Evolutionary conservation across 92 coral and sea anemone genomes (phyloP), one percentile per base, ranked within the genome.

Genomic region (Paramuricea clavata): DNA sequence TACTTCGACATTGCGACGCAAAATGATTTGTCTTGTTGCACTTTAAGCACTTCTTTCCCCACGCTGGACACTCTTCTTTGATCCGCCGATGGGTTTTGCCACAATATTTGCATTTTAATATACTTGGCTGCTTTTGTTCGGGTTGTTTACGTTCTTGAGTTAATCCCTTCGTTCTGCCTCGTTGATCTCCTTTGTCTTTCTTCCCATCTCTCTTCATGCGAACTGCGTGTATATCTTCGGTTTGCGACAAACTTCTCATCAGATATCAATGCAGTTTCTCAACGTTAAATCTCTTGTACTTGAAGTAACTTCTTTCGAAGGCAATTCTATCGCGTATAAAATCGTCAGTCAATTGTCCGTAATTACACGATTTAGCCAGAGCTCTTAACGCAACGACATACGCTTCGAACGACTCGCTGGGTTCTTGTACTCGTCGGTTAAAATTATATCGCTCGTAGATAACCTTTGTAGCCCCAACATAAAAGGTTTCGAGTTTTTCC

Each of bases 191-290:
- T 54, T n/a, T 54, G 23, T 54, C 13, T 54, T 17, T 68, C 32
- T 67, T 67, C 16, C 86, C 39, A 57, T 42, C 2, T 82, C 39
- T 36, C 79, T 69, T 56, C 33, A 52, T 82, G 54, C 47, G 49
- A 65, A 85, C 76, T 56, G 25, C 19, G 35, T 11, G 52, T 31
- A 50, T 17, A 16, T 76, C 57, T 16, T 76, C 44, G 59, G 25
- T 35, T 0, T 34, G 83, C n/a, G 81, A n/a, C 81, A 83, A 69
- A 47, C 41, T 79, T 70, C 43, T 49, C 2, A 44, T 39, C 90
- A 86, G 57, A 86, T 86, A 30, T 86, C 90, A 52, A 64, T 86
- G 35, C 74, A 78, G 12, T 56, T 87, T 31, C 54, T 87, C 43
- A 87, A 57, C n/a, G 81, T 78, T 36, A 86, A 79, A 47, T 81